These are phyloP conservation scores for Gobius niger DNA, from an alignment of 2,113 vertebrate species.

Conservation along the genomic window DNA sequence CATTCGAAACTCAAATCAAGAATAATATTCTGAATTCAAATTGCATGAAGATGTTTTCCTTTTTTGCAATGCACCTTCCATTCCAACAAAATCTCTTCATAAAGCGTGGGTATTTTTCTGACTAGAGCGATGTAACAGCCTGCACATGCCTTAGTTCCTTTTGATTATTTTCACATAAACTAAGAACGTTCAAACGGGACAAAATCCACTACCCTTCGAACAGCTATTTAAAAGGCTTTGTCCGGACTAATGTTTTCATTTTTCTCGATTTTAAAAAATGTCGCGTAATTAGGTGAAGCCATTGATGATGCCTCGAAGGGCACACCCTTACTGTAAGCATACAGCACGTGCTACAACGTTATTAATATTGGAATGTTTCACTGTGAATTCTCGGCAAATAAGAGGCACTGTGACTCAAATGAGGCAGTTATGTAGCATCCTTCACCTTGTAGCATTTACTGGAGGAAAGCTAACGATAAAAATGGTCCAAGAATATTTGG, in stretches of 20 bases:
- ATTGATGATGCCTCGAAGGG: too few species aligned
- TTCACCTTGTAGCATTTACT: background rate
- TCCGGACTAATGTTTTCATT: constrained; percentile 2
- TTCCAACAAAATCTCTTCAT: background rate
- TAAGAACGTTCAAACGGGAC: constrained; percentile 26
- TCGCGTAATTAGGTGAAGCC: too few species aligned
- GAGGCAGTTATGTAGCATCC: background rate
- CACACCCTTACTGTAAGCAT: too few species aligned
- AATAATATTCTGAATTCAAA: background rate
- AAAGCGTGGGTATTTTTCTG: constrained; percentile 77
- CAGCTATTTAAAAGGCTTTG: background rate
- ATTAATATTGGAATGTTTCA: background rate
- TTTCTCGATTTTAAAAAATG: background rate
- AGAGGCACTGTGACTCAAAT: background rate
- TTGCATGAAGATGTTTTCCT: background rate
- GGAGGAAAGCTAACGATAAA: background rate
- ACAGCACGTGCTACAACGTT: too few species aligned
- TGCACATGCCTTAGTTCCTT: constrained; percentile 77
- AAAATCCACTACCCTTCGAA: background rate
- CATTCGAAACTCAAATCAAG: background rate
- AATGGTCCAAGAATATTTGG: background rate
- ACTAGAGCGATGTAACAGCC: constrained; percentile 77
- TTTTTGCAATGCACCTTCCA: background rate
- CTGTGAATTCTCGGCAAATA: background rate
- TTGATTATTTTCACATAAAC: constrained; percentile 35